Evolutionary conservation across 2,113 vertebrate species (phyloP).

Genomic region (Oryzias woworae): DNA sequence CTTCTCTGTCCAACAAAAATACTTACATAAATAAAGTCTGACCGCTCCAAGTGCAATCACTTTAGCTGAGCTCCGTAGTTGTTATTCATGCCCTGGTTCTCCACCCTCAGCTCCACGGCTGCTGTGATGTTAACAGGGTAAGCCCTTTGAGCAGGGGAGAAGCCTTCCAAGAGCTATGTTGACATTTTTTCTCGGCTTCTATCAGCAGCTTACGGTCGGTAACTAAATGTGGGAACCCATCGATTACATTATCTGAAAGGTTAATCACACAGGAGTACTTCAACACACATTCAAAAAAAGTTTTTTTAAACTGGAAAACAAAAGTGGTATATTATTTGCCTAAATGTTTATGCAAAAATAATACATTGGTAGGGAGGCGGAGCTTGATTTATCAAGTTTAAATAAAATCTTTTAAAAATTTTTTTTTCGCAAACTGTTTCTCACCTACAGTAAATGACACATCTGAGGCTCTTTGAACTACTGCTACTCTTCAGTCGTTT

Average conservation of each 20-base stretch:
- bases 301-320: too few relatives aligned
- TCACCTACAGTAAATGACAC: too few relatives aligned
- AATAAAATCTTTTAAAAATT: too few relatives aligned
- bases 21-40: constrained; percentile 79
- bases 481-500: too few relatives aligned
- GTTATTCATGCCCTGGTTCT: constrained; percentile 74
- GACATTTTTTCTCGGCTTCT: constrained; percentile 54
- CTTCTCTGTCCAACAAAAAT: constrained; percentile 78
- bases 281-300: too few relatives aligned
- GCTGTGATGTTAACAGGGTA: constrained; percentile 76
- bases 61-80: constrained; percentile 77
- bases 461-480: too few relatives aligned
- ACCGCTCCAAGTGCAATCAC: constrained; percentile 81
- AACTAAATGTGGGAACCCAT: constrained; percentile 21
- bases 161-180: constrained; percentile 48
- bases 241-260: constrained; percentile 12
- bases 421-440: too few relatives aligned
- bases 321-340: too few relatives aligned
- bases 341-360: too few relatives aligned
- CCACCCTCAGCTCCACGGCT: constrained; percentile 54
- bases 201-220: constrained; percentile 39
- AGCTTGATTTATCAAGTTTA: too few relatives aligned
- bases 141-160: constrained; percentile 50
- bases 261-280: constrained; percentile 2
- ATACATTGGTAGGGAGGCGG: too few relatives aligned